Base-by-base conservation (phyloP, 2,888 invertebrate genomes). In the Oscheius sp. region DNA sequence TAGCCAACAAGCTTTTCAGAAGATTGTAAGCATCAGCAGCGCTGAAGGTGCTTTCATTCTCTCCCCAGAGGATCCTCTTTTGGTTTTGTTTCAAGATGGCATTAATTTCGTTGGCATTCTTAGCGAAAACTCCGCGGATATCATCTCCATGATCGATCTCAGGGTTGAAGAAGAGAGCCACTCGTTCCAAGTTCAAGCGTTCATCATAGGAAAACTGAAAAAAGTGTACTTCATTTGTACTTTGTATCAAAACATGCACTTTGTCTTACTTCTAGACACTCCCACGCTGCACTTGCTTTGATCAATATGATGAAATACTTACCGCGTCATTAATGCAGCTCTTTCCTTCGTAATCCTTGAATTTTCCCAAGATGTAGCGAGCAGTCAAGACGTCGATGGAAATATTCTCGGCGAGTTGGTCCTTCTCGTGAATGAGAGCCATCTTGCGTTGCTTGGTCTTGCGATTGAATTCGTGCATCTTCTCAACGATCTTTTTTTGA, bases 381-480 rank as follows among this genome's bases (percentile, higher is more conserved):
- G 61, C 61, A n/a, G 61, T 61, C 3, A 61, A 27, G n/a, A 42
- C 45, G 17, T 61, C 61, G 27, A 61, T n/a, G 20, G 45, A 29
- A 1, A 20, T 29, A n/a, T 3, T 27, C 6, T 12, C 29, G 2
- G 45, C n/a, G 42, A 61, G 10, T 25, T 61, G 45, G 1, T 39
- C 42, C 15, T n/a, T 25, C 29, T 29, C 45, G 15, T 42, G 42
- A 6, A 10, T 25, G n/a, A 15, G 27, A 17, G 61, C n/a, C 2
- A 15, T 15, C 10, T 42, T 25, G 29, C 45, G 61, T 31, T 61
- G 61, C 42, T 61, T 61, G 29, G 23, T 61, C 61, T 61, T 42
- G 29, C 27, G 25, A 29, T 61, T 61, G 45, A 29, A 61, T 15
- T 61, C 61, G n/a, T 45, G 23, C 31, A 45, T 42, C 27, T 45